Conservation (phyloP, 1,140 invertebrate species). For the Mamestra configurata region DNA sequence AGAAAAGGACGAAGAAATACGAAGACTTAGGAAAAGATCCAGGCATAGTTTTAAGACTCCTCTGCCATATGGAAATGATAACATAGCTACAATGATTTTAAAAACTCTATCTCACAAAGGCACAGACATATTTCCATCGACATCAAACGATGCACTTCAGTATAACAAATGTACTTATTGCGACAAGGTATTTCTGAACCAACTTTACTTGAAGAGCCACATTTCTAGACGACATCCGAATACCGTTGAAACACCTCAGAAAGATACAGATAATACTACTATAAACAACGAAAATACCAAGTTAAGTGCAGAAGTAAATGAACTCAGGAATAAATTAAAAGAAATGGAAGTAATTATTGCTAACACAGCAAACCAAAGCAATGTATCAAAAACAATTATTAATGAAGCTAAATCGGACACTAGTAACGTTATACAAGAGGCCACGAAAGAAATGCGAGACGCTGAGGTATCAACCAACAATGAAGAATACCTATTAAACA, state of each 20-base stretch:
- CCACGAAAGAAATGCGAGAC: slow-evolving; percentile 67
- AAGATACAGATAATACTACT: slow-evolving; percentile 60
- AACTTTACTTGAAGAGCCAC: slow-evolving; percentile 88
- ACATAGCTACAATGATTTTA: slow-evolving; percentile 82
- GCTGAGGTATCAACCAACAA: slow-evolving; percentile 75
- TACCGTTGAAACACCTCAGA: slow-evolving; percentile 70
- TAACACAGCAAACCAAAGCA: slow-evolving; percentile 56
- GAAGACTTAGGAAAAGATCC: slow-evolving; percentile 78
- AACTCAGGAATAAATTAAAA: slow-evolving; percentile 80
- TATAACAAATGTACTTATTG: slow-evolving; percentile 88
- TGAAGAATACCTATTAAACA: slow-evolving; percentile 74
- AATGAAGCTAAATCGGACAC: slow-evolving; percentile 41
- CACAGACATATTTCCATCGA: slow-evolving; percentile 71
- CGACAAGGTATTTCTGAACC: slow-evolving; percentile 88
- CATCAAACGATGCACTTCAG: slow-evolving; percentile 70
- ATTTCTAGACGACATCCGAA: slow-evolving; percentile 85
- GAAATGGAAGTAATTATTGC: slow-evolving; percentile 74
- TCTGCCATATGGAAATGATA: slow-evolving; percentile 81
- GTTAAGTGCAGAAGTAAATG: slow-evolving; percentile 86
- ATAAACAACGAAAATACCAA: slow-evolving; percentile 64
- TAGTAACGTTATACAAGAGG: not conserved
- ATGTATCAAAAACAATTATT: slow-evolving; percentile 15
- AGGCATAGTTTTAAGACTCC: slow-evolving; percentile 70
- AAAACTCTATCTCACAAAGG: slow-evolving; percentile 78
- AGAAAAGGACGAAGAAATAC: slow-evolving; percentile 83